Evolutionary conservation across 1,140 invertebrate genomes (phyloP).

Genomic region (Procambarus clarkii): DNA sequence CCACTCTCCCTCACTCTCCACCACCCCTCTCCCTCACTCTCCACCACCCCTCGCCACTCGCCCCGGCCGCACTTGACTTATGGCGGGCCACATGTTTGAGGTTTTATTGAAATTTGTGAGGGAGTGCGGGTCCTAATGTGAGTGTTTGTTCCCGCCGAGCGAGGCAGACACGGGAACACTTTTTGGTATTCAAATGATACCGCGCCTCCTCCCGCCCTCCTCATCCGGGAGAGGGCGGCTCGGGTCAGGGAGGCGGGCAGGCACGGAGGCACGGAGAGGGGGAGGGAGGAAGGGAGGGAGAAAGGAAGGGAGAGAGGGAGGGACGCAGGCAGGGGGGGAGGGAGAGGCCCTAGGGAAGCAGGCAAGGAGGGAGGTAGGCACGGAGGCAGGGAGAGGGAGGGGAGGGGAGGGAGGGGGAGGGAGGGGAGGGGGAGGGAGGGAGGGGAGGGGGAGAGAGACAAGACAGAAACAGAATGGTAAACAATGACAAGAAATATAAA

Average conservation of each 20-base stretch:
- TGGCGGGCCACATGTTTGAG: constrained; percentile 25
- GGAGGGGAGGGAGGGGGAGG: not conserved
- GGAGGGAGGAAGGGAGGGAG: not conserved
- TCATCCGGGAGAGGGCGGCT: not conserved
- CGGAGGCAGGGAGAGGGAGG: not conserved
- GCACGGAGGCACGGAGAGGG: too few species aligned
- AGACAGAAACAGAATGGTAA: not conserved
- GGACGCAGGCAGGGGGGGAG: not conserved
- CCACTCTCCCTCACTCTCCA: not conserved
- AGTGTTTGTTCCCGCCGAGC: constrained; percentile 32
- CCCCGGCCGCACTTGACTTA: constrained; percentile 20
- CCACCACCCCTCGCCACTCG: not conserved
- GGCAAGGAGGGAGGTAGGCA: not conserved
- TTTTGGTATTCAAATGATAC: constrained; percentile 38
- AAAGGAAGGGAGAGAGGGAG: not conserved
- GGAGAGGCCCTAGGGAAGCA: not conserved
- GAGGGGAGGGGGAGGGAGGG: not conserved
- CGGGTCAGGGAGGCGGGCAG: not conserved
- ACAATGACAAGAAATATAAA: too few species aligned
- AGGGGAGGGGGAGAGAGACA: not conserved
- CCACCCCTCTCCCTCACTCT: constrained; percentile 7
- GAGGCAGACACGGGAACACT: not conserved
- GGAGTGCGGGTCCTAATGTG: not conserved
- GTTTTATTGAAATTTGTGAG: constrained; percentile 38
- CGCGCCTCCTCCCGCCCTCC: not conserved